Evolutionary conservation across 2,888 invertebrate genomes (phyloP).

Genomic region (Acronicta leporina): DNA sequence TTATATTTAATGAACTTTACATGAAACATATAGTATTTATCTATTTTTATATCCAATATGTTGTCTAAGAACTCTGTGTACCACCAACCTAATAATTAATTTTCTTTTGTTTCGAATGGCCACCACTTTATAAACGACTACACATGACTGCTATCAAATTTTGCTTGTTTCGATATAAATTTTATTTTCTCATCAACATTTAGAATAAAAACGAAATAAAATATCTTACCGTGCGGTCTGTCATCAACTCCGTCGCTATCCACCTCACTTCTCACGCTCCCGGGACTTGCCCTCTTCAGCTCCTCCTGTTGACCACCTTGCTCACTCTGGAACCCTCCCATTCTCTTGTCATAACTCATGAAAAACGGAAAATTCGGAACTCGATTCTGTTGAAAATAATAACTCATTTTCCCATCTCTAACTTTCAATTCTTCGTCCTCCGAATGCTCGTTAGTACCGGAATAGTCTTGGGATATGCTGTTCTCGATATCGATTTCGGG

Average conservation of each 20-base stretch:
- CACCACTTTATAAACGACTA: too few relatives aligned
- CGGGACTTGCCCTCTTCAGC: constrained; percentile 81
- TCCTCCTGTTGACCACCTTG: constrained; percentile 74
- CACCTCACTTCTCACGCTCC: constrained; percentile 82
- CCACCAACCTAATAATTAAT: neutral
- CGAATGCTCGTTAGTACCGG: constrained; percentile 69
- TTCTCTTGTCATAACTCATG: constrained; percentile 84
- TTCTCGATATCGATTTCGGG: constrained; percentile 86
- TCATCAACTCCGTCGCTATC: constrained; percentile 85
- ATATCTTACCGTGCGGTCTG: constrained; percentile 78
- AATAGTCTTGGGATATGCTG: constrained; percentile 78
- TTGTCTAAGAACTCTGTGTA: neutral
- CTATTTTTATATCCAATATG: too few relatives aligned
- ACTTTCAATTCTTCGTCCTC: constrained; percentile 81
- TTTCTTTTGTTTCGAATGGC: too few relatives aligned
- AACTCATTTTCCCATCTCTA: constrained; percentile 80
- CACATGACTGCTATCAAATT: too few relatives aligned
- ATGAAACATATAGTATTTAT: too few relatives aligned
- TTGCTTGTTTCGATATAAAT: neutral
- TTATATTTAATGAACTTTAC: too few relatives aligned
- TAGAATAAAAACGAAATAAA: neutral
- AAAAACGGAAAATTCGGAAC: constrained; percentile 85
- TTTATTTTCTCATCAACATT: neutral
- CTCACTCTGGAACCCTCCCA: constrained; percentile 68
- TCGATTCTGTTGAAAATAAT: constrained; percentile 82